Conservation (phyloP, 1,140 invertebrate species). For the Zaprionus gabonicus region DNA sequence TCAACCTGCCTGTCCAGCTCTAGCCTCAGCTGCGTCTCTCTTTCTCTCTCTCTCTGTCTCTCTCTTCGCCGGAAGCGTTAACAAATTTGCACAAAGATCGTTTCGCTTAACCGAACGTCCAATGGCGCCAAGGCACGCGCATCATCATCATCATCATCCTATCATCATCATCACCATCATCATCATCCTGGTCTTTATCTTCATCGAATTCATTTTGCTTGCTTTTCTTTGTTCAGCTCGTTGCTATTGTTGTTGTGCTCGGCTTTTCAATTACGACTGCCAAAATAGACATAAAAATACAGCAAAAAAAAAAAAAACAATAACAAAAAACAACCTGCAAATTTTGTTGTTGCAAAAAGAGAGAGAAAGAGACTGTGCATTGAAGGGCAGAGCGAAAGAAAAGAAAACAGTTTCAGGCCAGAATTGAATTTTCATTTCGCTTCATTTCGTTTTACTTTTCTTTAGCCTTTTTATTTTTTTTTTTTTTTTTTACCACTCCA, state of each 20-base stretch:
- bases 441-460: not conserved
- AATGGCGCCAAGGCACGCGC: slow-evolving; percentile 73
- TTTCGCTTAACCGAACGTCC: slow-evolving; percentile 20
- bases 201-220: slow-evolving; percentile 38
- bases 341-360: not conserved
- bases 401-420: not conserved
- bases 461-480: not conserved
- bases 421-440: slow-evolving; percentile 1
- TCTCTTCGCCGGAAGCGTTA: slow-evolving; percentile 62
- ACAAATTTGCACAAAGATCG: slow-evolving; percentile 63
- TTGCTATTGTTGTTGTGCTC: slow-evolving; percentile 19
- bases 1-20: slow-evolving; percentile 19
- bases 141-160: slow-evolving; percentile 66
- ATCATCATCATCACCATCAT: slow-evolving; percentile 28
- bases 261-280: slow-evolving; percentile 46
- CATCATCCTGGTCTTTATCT: slow-evolving; percentile 21
- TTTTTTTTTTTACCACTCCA: not conserved
- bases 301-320: not conserved
- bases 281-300: slow-evolving; percentile 31
- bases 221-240: slow-evolving; percentile 13
- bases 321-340: slow-evolving; percentile 6
- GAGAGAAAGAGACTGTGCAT: not conserved
- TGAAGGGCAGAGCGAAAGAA: not conserved
- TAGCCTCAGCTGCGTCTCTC: slow-evolving; percentile 1
- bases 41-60: not conserved